Percentiles rank a stretch among this genome's conserved stretches.
Conservation (phyloP, 37 sponge, comb jelly and placozoan species). For the Crambe crambe region DNA sequence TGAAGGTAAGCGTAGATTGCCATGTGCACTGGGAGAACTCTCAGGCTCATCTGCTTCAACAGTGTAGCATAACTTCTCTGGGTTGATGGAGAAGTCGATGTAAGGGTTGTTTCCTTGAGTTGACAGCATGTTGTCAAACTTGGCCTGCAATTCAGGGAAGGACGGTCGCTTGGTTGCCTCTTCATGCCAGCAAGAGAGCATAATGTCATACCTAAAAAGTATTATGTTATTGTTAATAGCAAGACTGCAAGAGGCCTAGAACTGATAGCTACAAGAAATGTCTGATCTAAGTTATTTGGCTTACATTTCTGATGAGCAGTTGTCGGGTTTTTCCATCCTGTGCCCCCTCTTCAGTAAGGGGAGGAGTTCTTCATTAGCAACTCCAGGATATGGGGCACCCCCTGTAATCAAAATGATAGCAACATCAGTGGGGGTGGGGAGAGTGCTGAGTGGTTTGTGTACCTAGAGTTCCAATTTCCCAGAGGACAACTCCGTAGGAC, state of each 20-base stretch:
- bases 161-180: conserved; percentile 26
- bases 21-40: not conserved
- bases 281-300: not conserved
- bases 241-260: not conserved
- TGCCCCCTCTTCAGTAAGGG: conserved; percentile 55
- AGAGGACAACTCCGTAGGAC: conserved; percentile 72
- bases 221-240: not conserved
- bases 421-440: not conserved
- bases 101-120: conserved; percentile 11
- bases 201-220: conserved; percentile 58
- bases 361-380: conserved; percentile 66
- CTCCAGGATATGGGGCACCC: conserved; percentile 70
- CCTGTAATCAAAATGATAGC: conserved; percentile 18
- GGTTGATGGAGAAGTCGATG: conserved; percentile 51
- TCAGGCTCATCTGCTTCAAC: not conserved
- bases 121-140: conserved; percentile 33
- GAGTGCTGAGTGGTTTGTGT: not conserved
- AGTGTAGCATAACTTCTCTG: conserved; percentile 31
- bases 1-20: not conserved
- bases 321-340: conserved; percentile 83
- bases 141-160: conserved; percentile 34
- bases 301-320: conserved; percentile 77
- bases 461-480: conserved; percentile 85
- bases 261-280: not conserved
- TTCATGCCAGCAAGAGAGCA: conserved; percentile 65